Percentiles rank a stretch among this genome's conserved stretches.
Evolutionary conservation across 2,888 invertebrate genomes (phyloP).

Genomic region (Fragum sueziense): DNA sequence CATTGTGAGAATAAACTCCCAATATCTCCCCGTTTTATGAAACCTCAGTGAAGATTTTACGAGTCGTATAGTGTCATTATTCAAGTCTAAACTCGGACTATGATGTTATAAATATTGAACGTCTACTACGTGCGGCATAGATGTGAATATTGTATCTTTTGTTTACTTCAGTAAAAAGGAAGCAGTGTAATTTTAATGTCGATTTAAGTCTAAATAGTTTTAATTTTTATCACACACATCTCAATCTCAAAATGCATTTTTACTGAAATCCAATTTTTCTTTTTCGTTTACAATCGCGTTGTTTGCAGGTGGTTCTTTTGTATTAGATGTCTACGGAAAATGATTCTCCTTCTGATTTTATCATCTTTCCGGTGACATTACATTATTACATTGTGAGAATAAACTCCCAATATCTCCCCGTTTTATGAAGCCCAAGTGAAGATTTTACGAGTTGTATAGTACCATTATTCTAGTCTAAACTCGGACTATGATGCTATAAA

Average conservation of each 20-base stretch:
- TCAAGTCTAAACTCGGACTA: background rate
- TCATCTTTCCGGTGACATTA: background rate
- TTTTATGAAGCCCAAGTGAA: background rate
- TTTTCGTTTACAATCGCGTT: too few relatives aligned
- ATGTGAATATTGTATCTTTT: too few relatives aligned
- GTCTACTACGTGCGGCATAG: too few relatives aligned
- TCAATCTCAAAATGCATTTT: too few relatives aligned
- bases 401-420: background rate
- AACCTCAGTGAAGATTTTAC: background rate
- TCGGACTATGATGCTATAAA: background rate
- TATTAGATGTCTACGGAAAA: background rate
- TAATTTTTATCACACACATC: too few relatives aligned
- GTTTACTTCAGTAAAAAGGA: too few relatives aligned
- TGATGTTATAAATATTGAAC: too few relatives aligned
- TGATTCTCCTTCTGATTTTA: background rate
- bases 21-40: background rate
- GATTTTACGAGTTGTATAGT: background rate
- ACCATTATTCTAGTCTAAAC: background rate
- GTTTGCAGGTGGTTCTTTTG: too few relatives aligned
- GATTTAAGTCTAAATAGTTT: too few relatives aligned
- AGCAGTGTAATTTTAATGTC: too few relatives aligned
- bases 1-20: background rate
- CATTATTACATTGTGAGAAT: background rate
- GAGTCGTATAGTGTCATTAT: background rate
- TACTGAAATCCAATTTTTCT: too few relatives aligned